phyloP scores from a whole-genome alignment of 1,140 invertebrate species.

The Anthonomus grandis region DNA sequence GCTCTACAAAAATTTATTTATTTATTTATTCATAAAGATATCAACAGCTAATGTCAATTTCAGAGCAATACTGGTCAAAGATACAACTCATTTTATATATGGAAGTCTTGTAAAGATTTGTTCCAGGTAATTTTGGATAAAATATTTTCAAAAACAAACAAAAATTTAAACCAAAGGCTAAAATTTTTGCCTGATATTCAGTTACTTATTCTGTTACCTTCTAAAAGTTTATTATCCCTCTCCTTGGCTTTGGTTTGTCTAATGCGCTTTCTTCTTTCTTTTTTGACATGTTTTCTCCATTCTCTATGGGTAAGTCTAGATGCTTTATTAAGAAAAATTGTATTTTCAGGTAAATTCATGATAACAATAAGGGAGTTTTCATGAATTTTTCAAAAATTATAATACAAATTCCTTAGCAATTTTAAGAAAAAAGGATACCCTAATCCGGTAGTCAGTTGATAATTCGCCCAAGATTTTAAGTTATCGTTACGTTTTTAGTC shows the following conservation, averaged over 20 bases:
- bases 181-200: background rate
- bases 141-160: background rate
- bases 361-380: too few relatives aligned
- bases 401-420: too few relatives aligned
- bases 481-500: too few relatives aligned
- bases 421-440: too few relatives aligned
- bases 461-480: too few relatives aligned
- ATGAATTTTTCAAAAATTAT: too few relatives aligned
- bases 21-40: background rate
- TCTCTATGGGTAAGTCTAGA: conserved; percentile 45
- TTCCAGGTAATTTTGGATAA: background rate
- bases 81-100: background rate
- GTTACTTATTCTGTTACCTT: conserved; percentile 31
- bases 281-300: conserved; percentile 51
- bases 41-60: background rate
- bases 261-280: conserved; percentile 48
- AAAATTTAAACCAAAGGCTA: background rate
- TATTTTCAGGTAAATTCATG: too few relatives aligned
- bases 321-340: conserved; percentile 46
- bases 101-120: background rate
- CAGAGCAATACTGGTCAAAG: background rate
- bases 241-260: conserved; percentile 46
- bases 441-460: too few relatives aligned
- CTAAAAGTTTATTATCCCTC: conserved; percentile 37
- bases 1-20: conserved; percentile 32